These are phyloP conservation scores for Haliclona indistincta DNA, from an alignment of 37 sponge, comb jelly and placozoan species.

Conservation along the genomic window DNA sequence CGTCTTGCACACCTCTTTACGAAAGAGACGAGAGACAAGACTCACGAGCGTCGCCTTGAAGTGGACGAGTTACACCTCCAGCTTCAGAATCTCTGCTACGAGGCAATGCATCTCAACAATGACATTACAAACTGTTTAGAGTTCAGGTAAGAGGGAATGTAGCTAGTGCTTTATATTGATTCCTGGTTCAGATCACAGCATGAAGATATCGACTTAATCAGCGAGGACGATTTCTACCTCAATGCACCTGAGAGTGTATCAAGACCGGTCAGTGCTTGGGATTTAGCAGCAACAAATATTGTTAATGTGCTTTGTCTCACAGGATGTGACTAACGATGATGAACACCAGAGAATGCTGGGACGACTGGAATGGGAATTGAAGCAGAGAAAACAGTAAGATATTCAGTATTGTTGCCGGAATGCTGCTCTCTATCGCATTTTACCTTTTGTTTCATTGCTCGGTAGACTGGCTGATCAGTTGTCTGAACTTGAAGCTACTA, in stretches of 20 bases:
- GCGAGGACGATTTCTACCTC: constrained; percentile 67
- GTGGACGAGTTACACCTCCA: constrained; percentile 82
- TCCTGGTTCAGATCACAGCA: constrained; percentile 58
- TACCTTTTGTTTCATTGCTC: neutral
- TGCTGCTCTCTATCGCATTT: neutral
- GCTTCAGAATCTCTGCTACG: constrained; percentile 83
- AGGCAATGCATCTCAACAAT: constrained; percentile 64
- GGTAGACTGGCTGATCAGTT: constrained; percentile 46
- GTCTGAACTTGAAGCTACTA: constrained; percentile 18
- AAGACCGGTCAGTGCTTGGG: constrained; percentile 47
- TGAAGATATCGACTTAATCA: constrained; percentile 78
- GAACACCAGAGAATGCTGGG: constrained; percentile 79
- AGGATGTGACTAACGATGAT: constrained; percentile 58
- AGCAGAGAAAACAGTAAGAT: constrained; percentile 72
- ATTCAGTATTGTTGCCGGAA: no score
- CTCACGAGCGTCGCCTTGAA: constrained; percentile 61
- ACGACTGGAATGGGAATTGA: constrained; percentile 81
- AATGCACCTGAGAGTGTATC: constrained; percentile 46
- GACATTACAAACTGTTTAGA: constrained; percentile 83
- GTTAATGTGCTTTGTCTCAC: neutral
- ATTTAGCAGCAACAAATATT: constrained; percentile 4
- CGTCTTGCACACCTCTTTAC: constrained; percentile 69
- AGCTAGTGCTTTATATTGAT: neutral
- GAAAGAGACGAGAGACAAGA: constrained; percentile 66
- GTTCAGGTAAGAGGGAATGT: constrained; percentile 66